A percentile compares a stretch with the other conserved stretches of the same genome.
These are phyloP conservation scores for Phocoena sinus DNA, from an alignment of 2,113 vertebrate genomes.

Conservation along the genomic window DNA sequence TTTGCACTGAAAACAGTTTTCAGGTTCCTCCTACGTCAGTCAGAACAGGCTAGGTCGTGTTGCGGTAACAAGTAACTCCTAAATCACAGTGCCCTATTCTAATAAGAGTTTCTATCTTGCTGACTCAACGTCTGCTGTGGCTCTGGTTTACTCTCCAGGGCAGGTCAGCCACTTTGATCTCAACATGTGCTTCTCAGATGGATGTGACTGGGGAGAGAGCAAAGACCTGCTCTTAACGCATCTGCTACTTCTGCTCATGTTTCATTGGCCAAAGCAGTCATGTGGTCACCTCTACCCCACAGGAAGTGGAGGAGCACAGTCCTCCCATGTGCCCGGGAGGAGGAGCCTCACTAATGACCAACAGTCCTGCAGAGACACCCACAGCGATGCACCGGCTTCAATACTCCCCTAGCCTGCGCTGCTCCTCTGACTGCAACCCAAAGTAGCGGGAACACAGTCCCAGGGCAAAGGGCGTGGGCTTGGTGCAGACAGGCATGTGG, in stretches of 20 bases:
- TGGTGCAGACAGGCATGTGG: not conserved
- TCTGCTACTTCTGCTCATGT: not conserved
- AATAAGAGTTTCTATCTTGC: not conserved
- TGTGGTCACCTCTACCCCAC: too few relatives aligned
- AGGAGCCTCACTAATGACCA: not conserved
- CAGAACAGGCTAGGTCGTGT: not conserved
- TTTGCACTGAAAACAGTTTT: not conserved
- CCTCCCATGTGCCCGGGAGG: too few relatives aligned
- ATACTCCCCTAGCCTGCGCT: rapidly evolving
- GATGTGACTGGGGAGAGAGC: not conserved
- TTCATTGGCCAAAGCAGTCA: not conserved
- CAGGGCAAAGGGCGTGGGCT: not conserved
- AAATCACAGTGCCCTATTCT: not conserved
- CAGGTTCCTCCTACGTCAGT: not conserved
- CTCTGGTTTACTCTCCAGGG: not conserved
- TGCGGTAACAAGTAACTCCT: too few relatives aligned
- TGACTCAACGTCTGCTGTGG: not conserved
- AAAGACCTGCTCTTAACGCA: not conserved
- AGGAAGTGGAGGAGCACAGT: rapidly evolving
- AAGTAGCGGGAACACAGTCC: not conserved
- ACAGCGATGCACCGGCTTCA: not conserved
- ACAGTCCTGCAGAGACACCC: not conserved
- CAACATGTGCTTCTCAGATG: not conserved
- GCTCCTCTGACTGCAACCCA: not conserved
- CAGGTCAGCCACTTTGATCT: not conserved